phyloP scores from a whole-genome alignment of 2,888 invertebrate genomes.

The Idaea straminata region DNA sequence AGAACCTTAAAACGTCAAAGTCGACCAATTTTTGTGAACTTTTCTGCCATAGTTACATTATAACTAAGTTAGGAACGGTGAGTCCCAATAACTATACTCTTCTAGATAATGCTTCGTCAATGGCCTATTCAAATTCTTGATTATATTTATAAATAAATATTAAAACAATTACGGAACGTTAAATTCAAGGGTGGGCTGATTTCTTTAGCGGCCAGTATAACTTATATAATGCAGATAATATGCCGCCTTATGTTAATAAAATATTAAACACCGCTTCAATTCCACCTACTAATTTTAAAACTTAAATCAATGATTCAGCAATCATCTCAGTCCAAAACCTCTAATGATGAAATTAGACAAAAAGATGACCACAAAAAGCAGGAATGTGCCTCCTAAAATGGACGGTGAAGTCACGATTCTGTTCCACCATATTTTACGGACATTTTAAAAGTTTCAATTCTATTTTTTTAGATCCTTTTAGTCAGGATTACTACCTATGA shows the following conservation, averaged over 20 bases:
- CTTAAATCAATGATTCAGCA: neutral
- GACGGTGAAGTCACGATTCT: neutral
- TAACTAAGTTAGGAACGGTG: no score
- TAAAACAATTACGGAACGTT: no score
- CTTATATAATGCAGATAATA: neutral
- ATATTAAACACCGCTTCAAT: neutral
- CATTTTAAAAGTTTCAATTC: neutral
- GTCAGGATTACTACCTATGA: neutral
- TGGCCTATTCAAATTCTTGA: no score
- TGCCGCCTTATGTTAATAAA: neutral
- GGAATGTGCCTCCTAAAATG: neutral
- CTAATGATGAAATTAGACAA: neutral
- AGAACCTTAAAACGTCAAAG: no score
- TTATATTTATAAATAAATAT: no score
- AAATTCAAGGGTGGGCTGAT: no score
- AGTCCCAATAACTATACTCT: no score
- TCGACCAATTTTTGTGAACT: no score
- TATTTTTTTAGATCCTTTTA: neutral
- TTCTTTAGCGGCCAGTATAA: no score
- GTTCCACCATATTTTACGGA: neutral
- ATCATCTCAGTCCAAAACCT: neutral
- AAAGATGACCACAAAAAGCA: neutral
- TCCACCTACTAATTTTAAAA: neutral
- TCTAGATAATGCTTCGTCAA: no score
- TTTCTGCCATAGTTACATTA: no score